Conservation (phyloP, 2,888 invertebrate genomes). For the Lasioglossum vierecki region DNA sequence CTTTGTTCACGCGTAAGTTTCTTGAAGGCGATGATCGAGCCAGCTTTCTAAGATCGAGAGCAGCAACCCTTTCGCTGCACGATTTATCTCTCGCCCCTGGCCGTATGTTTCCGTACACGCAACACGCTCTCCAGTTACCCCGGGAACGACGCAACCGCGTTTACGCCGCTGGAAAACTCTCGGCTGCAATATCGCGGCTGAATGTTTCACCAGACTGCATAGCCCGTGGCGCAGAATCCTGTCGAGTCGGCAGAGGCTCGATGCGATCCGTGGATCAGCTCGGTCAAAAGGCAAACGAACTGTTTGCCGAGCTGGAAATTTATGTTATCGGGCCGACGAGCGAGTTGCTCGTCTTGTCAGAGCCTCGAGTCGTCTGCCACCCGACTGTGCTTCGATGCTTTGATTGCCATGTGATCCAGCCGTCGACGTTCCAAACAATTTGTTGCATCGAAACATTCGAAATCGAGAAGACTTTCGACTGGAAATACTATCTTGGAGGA, state of each 20-base stretch:
- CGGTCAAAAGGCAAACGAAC: constrained; percentile 52
- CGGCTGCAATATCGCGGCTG: constrained; percentile 35
- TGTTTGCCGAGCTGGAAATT: constrained; percentile 52
- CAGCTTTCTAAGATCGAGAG: background rate
- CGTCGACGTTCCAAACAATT: background rate
- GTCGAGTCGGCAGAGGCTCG: constrained; percentile 27
- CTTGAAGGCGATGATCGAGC: background rate
- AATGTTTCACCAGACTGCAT: constrained; percentile 27
- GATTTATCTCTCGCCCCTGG: constrained; percentile 12
- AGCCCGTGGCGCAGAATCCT: constrained; percentile 36
- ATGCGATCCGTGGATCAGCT: constrained; percentile 41
- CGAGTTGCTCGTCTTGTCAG: background rate
- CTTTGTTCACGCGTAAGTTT: background rate
- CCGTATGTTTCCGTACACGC: background rate
- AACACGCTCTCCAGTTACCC: constrained; percentile 10
- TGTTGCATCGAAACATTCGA: background rate
- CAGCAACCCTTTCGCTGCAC: background rate
- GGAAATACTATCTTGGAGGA: background rate
- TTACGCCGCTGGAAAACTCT: constrained; percentile 39
- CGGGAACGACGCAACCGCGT: constrained; percentile 19
- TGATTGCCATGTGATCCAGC: background rate
- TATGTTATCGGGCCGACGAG: constrained; percentile 24
- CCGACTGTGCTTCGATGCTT: background rate
- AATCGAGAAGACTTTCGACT: background rate
- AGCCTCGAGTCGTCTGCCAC: background rate